Base-by-base conservation (phyloP, 2,113 vertebrate species). In the Haplotaxodon microlepis region DNA sequence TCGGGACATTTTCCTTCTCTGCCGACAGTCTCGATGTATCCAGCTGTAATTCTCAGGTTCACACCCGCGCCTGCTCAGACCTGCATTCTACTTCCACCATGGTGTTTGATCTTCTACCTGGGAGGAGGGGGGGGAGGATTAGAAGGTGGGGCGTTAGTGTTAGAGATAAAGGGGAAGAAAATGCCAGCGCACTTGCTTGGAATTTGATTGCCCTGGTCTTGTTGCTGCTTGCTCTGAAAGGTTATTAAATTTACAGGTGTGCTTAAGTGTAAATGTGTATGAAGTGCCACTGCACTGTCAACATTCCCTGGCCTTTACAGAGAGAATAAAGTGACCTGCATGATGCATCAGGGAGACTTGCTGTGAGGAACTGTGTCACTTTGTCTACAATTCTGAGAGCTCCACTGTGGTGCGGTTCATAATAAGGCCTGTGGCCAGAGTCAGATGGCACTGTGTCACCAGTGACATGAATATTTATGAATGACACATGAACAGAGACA, bases 41-140 rank as follows among this genome's bases (percentile, higher is more conserved):
- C 6, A 24, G 53, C 71, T 1, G 50, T 66, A 71, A 3, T 38
- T 31, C 61, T 88, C 27, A 21, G 42, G 83, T 45, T 93, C 92
- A 94, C 93, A 34, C 87, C 88, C 86, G 83, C 50, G 57, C 88
- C 81, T 79, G 83, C 50, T 90, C 80, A 88, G 24, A 88, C 84
- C 50, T 81, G 89, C 84, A 3, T 82, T 89, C 82, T 83, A 59
- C 90, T 81, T 86, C 88, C 83, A 86, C 82, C 95, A 96, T 95
- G 89, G 54, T 69, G 66, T 85, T 85, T 61, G 71, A 19, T 69
- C 4, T 38, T 83, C 47, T 42, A 89, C 84, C 91, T 93, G 71
- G 82, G 82, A 84, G 51, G 81, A 63, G 9, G 53, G 19, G 19
- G 53, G 9, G 59, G 1, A 10, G 59, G 59, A 19, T 63, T 63